Evolutionary conservation across 2,888 invertebrate species (phyloP).

Genomic region (Mythimna vitellina): DNA sequence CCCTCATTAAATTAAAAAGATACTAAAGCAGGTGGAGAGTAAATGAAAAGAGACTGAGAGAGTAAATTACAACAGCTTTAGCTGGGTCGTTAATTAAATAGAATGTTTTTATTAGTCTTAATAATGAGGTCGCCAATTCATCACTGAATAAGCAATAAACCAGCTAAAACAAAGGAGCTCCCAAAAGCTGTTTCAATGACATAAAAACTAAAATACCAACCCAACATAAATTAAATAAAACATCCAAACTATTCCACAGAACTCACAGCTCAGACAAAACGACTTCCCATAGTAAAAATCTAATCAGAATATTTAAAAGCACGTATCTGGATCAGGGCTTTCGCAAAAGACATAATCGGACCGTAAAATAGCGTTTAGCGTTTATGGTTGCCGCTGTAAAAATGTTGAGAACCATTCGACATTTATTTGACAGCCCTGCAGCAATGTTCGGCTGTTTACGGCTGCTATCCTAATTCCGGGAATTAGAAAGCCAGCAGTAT

Average conservation of each 20-base stretch:
- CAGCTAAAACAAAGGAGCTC: background rate
- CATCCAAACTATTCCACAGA: slow-evolving; percentile 19
- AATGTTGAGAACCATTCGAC: slow-evolving; percentile 74
- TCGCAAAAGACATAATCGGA: slow-evolving; percentile 73
- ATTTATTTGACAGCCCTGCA: slow-evolving; percentile 75
- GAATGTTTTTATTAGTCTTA: background rate
- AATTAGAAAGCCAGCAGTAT: slow-evolving; percentile 14
- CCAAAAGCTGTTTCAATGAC: background rate
- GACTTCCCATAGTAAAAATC: slow-evolving; percentile 49
- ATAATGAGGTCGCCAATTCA: background rate
- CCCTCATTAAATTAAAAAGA: background rate
- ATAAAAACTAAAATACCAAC: slow-evolving; percentile 21
- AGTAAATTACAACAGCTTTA: too few relatives aligned
- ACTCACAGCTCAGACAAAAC: slow-evolving; percentile 34
- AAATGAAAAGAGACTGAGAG: background rate
- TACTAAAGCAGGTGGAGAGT: background rate
- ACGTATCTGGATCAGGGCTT: slow-evolving; percentile 68
- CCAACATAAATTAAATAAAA: slow-evolving; percentile 17
- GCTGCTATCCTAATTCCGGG: slow-evolving; percentile 28
- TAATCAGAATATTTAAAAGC: slow-evolving; percentile 68
- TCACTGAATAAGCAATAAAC: slow-evolving; percentile 1
- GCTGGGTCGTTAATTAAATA: background rate
- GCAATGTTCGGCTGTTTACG: slow-evolving; percentile 47
- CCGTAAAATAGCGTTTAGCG: slow-evolving; percentile 77
- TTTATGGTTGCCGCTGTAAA: slow-evolving; percentile 72